Base-by-base conservation (phyloP, 2,797 vertebrate genomes). In the Eremophila alpestris region DNA sequence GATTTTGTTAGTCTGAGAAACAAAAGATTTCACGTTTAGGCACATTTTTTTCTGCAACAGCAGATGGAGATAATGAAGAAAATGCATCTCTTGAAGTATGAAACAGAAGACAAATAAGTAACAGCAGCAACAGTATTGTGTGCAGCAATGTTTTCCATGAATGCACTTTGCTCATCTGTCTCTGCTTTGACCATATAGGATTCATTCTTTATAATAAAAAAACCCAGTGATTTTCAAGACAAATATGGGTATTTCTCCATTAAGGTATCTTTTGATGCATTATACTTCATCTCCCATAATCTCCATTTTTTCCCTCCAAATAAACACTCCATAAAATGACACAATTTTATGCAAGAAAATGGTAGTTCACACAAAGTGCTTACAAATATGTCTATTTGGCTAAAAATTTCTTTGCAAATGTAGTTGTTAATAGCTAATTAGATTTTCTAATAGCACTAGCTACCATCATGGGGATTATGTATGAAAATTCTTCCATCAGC, bases 381-480 rank as follows among this genome's bases (percentile, higher is more conserved):
- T 97, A 76, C 69, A 87, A 90, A 84, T 95, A 94, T 95, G 83
- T 95, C 73, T 94, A 93, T 82, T 68, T 89, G 68, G 84, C 38
- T 81, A 97, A 97, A 97, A 24, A 73, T 95, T 97, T 96, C 11
- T 95, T 96, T 95, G 62, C 36, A 96, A 97, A 96, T 83, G 40
- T 32, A 89, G 27, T 34, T 45, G 20, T 92, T 96, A 97, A 96
- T 94, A 97, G 59, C 80, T 95, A 95, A 97, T 98, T 96, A 96
- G 46, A 90, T 96, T 96, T 96, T 91, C 68, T 97, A 97, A 96
- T 97, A 95, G 21, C 65, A 83, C 21, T 80, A 65, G 58, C 84
- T 94, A 92, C 67, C 48, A 93, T 95, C 89, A 86, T 75, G 86
- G 77, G 83, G 73, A 95, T 97, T 97, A 94, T 77, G 9, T 76